Evolutionary conservation across 2,797 vertebrate species (phyloP).

Genomic region (Oryzias dopingdopingensis): DNA sequence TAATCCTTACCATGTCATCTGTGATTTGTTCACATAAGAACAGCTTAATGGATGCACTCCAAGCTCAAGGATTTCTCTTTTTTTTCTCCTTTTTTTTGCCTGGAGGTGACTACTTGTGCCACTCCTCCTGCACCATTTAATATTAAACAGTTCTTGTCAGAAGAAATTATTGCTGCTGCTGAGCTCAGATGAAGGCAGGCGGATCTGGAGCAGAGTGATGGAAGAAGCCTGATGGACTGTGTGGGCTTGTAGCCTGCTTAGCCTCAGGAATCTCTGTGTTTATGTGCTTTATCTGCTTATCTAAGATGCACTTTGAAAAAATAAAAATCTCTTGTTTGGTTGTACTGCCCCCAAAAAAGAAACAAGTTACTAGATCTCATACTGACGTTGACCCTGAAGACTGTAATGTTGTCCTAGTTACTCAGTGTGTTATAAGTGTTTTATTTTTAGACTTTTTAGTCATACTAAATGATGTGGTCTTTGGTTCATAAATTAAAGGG

Average conservation of each 20-base stretch:
- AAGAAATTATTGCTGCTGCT: constrained; percentile 43
- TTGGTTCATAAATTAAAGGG: no score
- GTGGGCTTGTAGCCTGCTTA: constrained; percentile 28
- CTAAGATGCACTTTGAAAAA: constrained; percentile 13
- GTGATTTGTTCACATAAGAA: no score
- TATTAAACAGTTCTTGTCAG: constrained; percentile 50
- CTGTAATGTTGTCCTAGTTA: constrained; percentile 9
- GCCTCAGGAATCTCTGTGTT: constrained; percentile 38
- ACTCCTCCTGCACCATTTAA: constrained; percentile 37
- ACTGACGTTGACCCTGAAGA: constrained; percentile 3
- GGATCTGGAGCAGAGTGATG: constrained; percentile 57
- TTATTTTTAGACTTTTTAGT: constrained; percentile 2
- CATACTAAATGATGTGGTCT: no score
- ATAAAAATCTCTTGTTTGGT: constrained; percentile 3
- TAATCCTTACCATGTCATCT: no score
- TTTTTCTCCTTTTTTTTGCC: no score
- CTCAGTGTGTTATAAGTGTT: background rate
- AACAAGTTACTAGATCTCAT: background rate
- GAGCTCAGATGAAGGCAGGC: constrained; percentile 50
- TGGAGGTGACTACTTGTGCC: constrained; percentile 17
- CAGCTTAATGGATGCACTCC: no score
- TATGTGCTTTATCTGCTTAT: constrained; percentile 44
- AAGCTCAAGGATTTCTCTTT: no score
- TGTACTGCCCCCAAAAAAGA: constrained; percentile 12
- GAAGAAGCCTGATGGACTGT: constrained; percentile 37